Conservation (phyloP, 1,140 invertebrate genomes). For the Cheumatopsyche charites region DNA sequence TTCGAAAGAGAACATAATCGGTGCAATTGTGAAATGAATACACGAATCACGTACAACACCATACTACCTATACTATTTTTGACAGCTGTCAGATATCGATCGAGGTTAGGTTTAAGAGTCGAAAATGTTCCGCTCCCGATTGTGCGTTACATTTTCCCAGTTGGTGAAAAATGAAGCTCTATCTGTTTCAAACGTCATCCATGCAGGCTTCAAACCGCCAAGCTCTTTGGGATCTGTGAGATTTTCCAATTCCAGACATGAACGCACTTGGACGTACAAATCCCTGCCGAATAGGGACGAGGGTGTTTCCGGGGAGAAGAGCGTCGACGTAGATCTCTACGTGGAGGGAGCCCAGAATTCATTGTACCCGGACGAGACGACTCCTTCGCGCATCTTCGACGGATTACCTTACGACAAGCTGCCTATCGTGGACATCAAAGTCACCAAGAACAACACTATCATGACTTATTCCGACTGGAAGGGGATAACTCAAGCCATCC, state of each 20-base stretch:
- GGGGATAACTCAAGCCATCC: slow-evolving; percentile 66
- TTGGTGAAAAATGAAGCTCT: no score
- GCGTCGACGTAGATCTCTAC: slow-evolving; percentile 63
- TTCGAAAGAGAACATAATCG: no score
- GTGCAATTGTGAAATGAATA: no score
- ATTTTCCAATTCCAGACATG: background rate
- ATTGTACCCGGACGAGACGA: slow-evolving; percentile 76
- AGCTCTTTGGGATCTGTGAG: no score
- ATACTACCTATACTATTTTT: no score
- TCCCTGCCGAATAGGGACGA: slow-evolving; percentile 65
- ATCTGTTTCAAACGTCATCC: no score
- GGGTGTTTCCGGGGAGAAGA: slow-evolving; percentile 71
- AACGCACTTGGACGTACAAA: slow-evolving; percentile 35
- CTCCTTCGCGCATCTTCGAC: slow-evolving; percentile 76
- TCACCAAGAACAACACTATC: slow-evolving; percentile 87
- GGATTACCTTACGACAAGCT: slow-evolving; percentile 79
- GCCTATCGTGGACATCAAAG: slow-evolving; percentile 81
- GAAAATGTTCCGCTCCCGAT: no score
- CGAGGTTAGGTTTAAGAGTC: no score
- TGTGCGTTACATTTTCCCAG: no score
- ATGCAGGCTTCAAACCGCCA: no score
- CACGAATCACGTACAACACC: no score
- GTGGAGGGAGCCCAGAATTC: slow-evolving; percentile 64
- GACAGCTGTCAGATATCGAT: no score
- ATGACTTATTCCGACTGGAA: slow-evolving; percentile 73